Conservation (phyloP, 2,888 invertebrate species). For the Hirtodrosophila alboralis region DNA sequence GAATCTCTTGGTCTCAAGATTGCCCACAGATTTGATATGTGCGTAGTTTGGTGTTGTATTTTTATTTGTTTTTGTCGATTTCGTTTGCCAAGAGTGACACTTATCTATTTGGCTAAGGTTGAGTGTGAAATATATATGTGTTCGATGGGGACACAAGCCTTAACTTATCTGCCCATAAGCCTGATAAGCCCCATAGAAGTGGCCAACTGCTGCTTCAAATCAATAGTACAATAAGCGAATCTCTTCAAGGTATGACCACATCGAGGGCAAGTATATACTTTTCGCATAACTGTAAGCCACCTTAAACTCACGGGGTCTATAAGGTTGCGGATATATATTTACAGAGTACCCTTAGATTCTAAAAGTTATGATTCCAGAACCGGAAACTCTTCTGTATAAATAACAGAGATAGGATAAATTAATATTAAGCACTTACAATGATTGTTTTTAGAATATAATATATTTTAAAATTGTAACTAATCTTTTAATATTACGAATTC, state of each 20-base stretch:
- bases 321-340: too few species aligned
- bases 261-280: conserved; percentile 10
- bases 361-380: too few species aligned
- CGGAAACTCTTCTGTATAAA: too few species aligned
- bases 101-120: conserved; percentile 63
- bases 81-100: conserved; percentile 63
- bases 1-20: conserved; percentile 12
- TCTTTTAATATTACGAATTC: too few species aligned
- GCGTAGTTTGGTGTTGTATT: conserved; percentile 26
- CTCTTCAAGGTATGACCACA: conserved; percentile 1
- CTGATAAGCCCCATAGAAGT: conserved; percentile 66
- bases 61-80: conserved; percentile 8
- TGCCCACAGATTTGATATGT: conserved; percentile 11
- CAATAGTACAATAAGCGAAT: conserved; percentile 41
- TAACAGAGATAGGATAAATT: too few species aligned
- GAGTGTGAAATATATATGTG: conserved; percentile 15
- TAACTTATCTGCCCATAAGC: conserved; percentile 66
- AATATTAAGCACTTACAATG: too few species aligned
- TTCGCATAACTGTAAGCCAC: not conserved
- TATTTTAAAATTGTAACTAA: too few species aligned
- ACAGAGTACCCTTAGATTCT: too few species aligned
- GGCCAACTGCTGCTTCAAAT: conserved; percentile 34
- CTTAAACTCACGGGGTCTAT: too few species aligned
- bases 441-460: too few species aligned
- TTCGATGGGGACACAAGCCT: conserved; percentile 39